These are phyloP conservation scores for Dromius quadrimaculatus DNA, from an alignment of 2,888 invertebrate species.

Conservation along the genomic window DNA sequence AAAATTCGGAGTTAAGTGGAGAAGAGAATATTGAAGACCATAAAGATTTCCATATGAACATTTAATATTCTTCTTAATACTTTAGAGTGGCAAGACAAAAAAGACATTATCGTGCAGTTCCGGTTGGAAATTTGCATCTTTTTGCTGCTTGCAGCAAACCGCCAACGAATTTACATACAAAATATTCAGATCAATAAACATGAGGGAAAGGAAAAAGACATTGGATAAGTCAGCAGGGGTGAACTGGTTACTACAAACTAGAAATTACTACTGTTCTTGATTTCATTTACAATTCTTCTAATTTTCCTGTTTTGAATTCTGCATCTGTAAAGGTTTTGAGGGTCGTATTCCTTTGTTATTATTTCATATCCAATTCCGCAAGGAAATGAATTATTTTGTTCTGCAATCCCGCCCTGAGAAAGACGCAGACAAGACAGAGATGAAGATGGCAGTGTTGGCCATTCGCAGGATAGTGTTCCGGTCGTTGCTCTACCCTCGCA, in stretches of 20 bases:
- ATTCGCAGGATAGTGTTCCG: slow-evolving; percentile 36
- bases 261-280: too few species aligned
- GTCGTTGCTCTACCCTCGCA: slow-evolving; percentile 14
- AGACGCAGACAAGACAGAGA: slow-evolving; percentile 26
- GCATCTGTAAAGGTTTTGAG: too few species aligned
- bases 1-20: neutral
- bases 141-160: slow-evolving; percentile 25
- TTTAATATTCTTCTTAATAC: neutral
- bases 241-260: too few species aligned
- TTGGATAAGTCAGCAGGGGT: too few species aligned
- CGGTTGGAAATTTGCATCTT: slow-evolving; percentile 24
- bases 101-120: slow-evolving; percentile 3
- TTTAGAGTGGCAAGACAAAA: slow-evolving; percentile 3
- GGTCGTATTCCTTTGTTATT: too few species aligned
- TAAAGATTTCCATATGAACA: neutral
- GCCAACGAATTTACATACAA: slow-evolving; percentile 34
- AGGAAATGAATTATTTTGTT: too few species aligned
- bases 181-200: slow-evolving; percentile 46
- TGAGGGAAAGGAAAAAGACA: slow-evolving; percentile 32
- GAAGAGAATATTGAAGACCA: neutral
- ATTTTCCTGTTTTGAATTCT: too few species aligned
- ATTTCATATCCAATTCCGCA: too few species aligned
- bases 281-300: too few species aligned
- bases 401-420: too few species aligned
- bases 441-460: slow-evolving; percentile 31